Evolutionary conservation across 2,797 vertebrate genomes (phyloP).

Genomic region (Harpagifer antarcticus): DNA sequence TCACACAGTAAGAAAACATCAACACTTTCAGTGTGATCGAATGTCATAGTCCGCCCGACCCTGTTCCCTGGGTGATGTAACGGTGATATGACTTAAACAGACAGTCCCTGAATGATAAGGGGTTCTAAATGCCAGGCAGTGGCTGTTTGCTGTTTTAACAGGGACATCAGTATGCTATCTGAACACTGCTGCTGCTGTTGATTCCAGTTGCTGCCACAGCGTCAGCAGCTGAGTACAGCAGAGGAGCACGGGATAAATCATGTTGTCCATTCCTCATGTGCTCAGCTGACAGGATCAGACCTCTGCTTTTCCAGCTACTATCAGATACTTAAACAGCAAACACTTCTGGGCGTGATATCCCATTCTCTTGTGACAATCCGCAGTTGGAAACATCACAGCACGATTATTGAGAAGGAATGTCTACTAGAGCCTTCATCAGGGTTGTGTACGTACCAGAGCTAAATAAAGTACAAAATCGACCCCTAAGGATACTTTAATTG

Average conservation of each 20-base stretch:
- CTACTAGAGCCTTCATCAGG: slow-evolving; percentile 29
- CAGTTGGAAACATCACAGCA: slow-evolving; percentile 44
- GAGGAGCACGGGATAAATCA: slow-evolving; percentile 73
- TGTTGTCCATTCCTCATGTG: slow-evolving; percentile 66
- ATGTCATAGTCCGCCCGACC: slow-evolving; percentile 63
- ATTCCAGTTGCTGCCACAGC: slow-evolving; percentile 54
- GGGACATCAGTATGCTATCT: slow-evolving; percentile 50
- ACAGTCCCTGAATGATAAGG: slow-evolving; percentile 54
- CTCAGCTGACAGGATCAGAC: slow-evolving; percentile 74
- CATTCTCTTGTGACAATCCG: slow-evolving; percentile 47
- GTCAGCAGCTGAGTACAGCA: slow-evolving; percentile 48
- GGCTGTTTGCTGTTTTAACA: slow-evolving; percentile 59
- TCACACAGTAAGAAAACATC: slow-evolving; percentile 66
- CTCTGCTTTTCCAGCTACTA: slow-evolving; percentile 67
- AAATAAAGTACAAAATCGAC: slow-evolving; percentile 66
- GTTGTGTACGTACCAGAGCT: slow-evolving; percentile 45
- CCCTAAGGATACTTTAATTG: slow-evolving; percentile 78
- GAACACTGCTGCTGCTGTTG: slow-evolving; percentile 53
- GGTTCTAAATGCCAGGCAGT: slow-evolving; percentile 46
- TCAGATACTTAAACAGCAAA: slow-evolving; percentile 58
- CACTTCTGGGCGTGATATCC: slow-evolving; percentile 54
- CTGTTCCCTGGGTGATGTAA: slow-evolving; percentile 57
- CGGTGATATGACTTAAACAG: slow-evolving; percentile 56
- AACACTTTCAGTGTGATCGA: slow-evolving; percentile 60
- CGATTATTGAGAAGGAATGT: slow-evolving; percentile 56